Evolutionary conservation across 1,140 invertebrate species (phyloP).

Genomic region (Cyclargus thomasi): DNA sequence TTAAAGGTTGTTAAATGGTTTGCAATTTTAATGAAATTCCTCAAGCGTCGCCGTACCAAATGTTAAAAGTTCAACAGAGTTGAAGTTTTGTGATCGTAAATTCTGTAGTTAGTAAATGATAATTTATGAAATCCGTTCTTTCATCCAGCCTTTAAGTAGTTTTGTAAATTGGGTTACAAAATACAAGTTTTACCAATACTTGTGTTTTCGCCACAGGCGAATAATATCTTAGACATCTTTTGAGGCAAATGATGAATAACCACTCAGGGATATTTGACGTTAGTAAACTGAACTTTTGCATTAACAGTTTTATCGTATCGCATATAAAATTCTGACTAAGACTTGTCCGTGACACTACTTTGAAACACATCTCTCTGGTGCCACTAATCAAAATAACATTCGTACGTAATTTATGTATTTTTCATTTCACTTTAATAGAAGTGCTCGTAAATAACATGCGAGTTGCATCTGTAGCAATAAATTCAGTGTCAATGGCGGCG

Average conservation of each 20-base stretch:
- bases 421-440: neutral
- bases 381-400: neutral
- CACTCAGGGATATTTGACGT: too few relatives aligned
- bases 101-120: neutral
- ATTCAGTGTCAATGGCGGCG: constrained; percentile 25
- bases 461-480: constrained; percentile 18
- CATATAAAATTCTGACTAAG: too few relatives aligned
- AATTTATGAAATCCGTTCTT: neutral
- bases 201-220: too few relatives aligned
- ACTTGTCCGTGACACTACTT: too few relatives aligned
- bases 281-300: too few relatives aligned
- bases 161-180: too few relatives aligned
- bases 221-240: too few relatives aligned
- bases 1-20: too few relatives aligned
- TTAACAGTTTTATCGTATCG: too few relatives aligned
- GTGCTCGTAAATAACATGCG: neutral
- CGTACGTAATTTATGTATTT: neutral
- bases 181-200: too few relatives aligned
- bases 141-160: neutral
- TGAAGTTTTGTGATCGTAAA: neutral
- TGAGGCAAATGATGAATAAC: too few relatives aligned
- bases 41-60: neutral
- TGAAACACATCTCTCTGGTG: neutral
- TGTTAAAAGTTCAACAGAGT: neutral
- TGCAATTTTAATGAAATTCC: neutral